Evolutionary conservation across 2,888 invertebrate species (phyloP), one percentile per base, ranked within the genome.

Genomic region (Teinopalpus imperialis): DNA sequence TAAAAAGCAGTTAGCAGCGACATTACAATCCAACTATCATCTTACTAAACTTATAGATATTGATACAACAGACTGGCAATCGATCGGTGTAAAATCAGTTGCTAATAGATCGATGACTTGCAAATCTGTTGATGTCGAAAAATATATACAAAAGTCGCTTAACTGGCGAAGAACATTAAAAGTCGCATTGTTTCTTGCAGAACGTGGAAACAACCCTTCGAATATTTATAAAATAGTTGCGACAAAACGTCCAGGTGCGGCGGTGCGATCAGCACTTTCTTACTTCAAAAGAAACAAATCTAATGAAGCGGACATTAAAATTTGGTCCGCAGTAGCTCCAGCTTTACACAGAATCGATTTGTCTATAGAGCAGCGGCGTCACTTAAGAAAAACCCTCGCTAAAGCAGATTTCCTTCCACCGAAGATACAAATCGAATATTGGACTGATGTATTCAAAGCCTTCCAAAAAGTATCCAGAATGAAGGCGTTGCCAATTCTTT

Each of bases 271-370:
- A 1, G 69, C 66, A 0, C 41, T 75, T 1, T 32, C 54, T 1
- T 61, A 70, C 31, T 61, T 34, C 4, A 39, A 20, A 32, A 30
- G 34, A 36, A 39, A 32, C 6, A 24, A 23, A 1, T 53, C 59
- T 2, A 51, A 59, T 12, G 23, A 21, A 0, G 52, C 61, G 1
- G 61, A 74, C 36, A 29, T 10, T n/a, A 32, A 45, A 21, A 46
- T 78, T n/a, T 81, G 79, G 80, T 45, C 61, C 8, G 53, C 60
- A 3, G 46, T 74, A 5, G 71, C 71, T 48, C 54, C 61, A 1
- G 16, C 69, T 0, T 52, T 81, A 3, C 18, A 41, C n/a, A 54
- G 53, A 5, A 37, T 67, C 4, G 54, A 72, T 20, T 8, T 64
- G 3, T 48, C 49, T 8, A 26, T 51, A 9, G 54, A 48, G 0